Evolutionary conservation across 1,140 invertebrate genomes (phyloP).

Genomic region (Drosophila nasuta): DNA sequence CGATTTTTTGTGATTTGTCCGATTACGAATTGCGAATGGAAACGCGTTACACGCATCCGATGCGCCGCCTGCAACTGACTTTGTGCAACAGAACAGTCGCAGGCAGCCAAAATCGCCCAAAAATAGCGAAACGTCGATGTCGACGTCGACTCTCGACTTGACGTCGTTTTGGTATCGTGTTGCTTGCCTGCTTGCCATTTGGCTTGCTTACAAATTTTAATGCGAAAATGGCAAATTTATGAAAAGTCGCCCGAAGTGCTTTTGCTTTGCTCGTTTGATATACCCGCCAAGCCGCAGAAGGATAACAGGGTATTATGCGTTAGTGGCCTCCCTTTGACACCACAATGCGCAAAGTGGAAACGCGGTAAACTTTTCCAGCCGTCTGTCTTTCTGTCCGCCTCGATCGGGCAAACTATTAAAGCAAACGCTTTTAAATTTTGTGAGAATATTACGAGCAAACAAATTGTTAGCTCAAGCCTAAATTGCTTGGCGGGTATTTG

Average conservation of each 20-base stretch:
- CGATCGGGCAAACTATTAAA: no score
- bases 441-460: no score
- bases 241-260: slow-evolving; percentile 56
- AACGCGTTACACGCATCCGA: slow-evolving; percentile 55
- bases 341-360: no score
- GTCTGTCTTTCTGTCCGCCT: no score
- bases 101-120: background rate
- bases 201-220: slow-evolving; percentile 80
- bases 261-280: slow-evolving; percentile 65
- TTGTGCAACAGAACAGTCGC: slow-evolving; percentile 3
- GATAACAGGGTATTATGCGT: no score
- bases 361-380: no score
- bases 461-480: no score
- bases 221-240: slow-evolving; percentile 83
- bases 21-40: slow-evolving; percentile 21
- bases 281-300: no score
- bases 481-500: no score
- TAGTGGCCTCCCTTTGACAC: no score
- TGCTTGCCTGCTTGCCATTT: slow-evolving; percentile 25
- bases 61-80: slow-evolving; percentile 53
- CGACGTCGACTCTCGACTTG: background rate
- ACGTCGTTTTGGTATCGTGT: slow-evolving; percentile 10
- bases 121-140: no score
- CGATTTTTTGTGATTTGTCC: background rate
- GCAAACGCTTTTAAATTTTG: no score